A percentile compares a stretch with the other conserved stretches of the same genome.
Evolutionary conservation across 64 coral and sea anemone species (phyloP).

Genomic region (Dendrophyllia cribrosa): DNA sequence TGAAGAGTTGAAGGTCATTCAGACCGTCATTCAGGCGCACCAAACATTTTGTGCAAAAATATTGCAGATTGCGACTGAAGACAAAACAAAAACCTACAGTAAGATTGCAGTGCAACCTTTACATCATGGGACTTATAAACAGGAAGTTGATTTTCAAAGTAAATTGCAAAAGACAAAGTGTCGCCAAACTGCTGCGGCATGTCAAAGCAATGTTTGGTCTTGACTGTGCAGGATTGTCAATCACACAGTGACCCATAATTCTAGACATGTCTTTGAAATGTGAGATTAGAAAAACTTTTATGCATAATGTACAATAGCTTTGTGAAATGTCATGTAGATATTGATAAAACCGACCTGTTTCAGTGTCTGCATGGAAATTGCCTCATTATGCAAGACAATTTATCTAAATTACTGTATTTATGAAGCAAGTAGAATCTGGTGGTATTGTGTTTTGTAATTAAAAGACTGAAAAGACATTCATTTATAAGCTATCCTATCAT

Average conservation of each 20-base stretch:
- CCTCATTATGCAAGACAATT: not conserved
- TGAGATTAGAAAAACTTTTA: not conserved
- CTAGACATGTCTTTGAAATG: not conserved
- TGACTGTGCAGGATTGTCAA: not conserved
- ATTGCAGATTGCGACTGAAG: not conserved
- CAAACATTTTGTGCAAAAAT: not conserved
- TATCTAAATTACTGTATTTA: not conserved
- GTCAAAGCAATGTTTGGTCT: not conserved
- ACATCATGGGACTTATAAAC: not conserved
- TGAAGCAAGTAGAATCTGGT: not conserved
- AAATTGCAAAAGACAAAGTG: not conserved
- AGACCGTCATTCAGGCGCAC: not conserved
- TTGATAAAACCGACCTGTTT: slow-evolving; percentile 1
- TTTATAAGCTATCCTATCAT: too few relatives aligned
- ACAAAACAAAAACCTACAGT: not conserved
- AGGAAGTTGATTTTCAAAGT: not conserved
- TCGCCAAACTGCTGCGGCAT: not conserved
- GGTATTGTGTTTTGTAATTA: not conserved
- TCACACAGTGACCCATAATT: not conserved
- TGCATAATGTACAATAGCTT: not conserved
- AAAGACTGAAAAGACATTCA: too few relatives aligned
- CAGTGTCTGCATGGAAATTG: not conserved
- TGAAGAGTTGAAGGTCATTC: not conserved
- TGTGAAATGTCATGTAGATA: not conserved
- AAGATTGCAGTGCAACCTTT: too few relatives aligned